Percentiles rank a stretch among this genome's conserved stretches.
Evolutionary conservation across 2,797 vertebrate species (phyloP).

Genomic region (Cyprinella venusta): DNA sequence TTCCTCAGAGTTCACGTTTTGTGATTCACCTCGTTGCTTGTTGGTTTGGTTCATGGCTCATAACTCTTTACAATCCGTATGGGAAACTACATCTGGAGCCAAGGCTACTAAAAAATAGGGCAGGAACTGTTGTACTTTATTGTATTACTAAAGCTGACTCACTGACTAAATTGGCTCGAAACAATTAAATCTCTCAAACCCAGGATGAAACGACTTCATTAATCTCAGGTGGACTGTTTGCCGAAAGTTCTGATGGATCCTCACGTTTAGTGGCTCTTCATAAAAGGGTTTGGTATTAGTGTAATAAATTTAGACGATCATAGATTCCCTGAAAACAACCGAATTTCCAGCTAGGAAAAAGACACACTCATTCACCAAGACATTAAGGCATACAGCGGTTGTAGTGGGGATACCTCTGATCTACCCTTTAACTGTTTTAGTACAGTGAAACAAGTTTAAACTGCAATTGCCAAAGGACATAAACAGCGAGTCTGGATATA

Average conservation of each 20-base stretch:
- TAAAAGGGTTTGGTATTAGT: constrained; percentile 44
- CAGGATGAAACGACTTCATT: constrained; percentile 35
- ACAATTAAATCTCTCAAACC: constrained; percentile 38
- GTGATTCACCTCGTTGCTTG: background rate
- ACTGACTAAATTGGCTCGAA: constrained; percentile 59
- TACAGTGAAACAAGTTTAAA: constrained; percentile 72
- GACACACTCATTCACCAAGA: constrained; percentile 53
- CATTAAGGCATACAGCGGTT: constrained; percentile 63
- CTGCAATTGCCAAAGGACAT: constrained; percentile 78
- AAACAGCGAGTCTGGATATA: constrained; percentile 62
- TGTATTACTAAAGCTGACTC: constrained; percentile 66
- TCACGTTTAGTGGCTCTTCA: constrained; percentile 47
- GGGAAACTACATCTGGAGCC: background rate
- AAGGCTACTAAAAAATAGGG: background rate
- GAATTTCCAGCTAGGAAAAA: constrained; percentile 36
- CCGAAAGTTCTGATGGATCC: constrained; percentile 56
- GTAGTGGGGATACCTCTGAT: constrained; percentile 69
- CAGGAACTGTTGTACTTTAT: constrained; percentile 55
- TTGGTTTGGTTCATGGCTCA: background rate
- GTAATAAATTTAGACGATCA: constrained; percentile 44
- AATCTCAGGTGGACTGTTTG: constrained; percentile 51
- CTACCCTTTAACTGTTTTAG: constrained; percentile 67
- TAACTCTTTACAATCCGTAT: background rate
- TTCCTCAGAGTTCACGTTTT: background rate
- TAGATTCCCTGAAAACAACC: constrained; percentile 36